These are phyloP conservation scores for Opisthocomus hoazin DNA, from an alignment of 2,113 vertebrate genomes.

Conservation along the genomic window DNA sequence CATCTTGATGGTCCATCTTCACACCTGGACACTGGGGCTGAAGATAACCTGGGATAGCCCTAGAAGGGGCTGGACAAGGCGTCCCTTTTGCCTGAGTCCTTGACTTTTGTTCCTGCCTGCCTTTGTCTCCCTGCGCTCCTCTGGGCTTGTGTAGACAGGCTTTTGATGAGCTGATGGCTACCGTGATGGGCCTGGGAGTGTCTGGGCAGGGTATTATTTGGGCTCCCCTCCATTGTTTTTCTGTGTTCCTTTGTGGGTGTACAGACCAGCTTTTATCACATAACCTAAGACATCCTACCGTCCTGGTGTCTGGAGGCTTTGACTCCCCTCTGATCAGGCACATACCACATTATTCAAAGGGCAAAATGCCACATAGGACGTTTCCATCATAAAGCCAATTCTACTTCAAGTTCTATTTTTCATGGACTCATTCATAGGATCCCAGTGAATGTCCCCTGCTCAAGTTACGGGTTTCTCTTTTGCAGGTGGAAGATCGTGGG, in stretches of 20 bases:
- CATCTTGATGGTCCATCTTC: background rate
- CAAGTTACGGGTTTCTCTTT: background rate
- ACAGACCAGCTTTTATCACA: background rate
- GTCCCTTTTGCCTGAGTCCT: background rate
- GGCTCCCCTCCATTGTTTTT: background rate
- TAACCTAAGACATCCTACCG: background rate
- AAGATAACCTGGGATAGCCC: background rate
- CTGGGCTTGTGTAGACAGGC: background rate
- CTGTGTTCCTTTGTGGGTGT: background rate
- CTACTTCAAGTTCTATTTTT: background rate
- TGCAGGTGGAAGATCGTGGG: background rate
- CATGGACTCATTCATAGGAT: background rate
- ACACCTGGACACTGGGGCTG: background rate
- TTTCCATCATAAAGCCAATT: background rate
- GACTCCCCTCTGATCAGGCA: background rate
- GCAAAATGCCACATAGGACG: background rate
- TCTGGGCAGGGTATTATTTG: background rate
- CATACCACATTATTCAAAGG: background rate
- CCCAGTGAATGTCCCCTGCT: accelerated
- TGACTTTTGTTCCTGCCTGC: background rate
- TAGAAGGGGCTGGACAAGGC: background rate
- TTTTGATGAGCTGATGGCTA: background rate
- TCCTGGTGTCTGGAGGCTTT: background rate
- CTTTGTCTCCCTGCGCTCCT: background rate
- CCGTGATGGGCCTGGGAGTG: background rate